Evolutionary conservation across 1,140 invertebrate species (phyloP).

Genomic region (Drosophila kikkawai): DNA sequence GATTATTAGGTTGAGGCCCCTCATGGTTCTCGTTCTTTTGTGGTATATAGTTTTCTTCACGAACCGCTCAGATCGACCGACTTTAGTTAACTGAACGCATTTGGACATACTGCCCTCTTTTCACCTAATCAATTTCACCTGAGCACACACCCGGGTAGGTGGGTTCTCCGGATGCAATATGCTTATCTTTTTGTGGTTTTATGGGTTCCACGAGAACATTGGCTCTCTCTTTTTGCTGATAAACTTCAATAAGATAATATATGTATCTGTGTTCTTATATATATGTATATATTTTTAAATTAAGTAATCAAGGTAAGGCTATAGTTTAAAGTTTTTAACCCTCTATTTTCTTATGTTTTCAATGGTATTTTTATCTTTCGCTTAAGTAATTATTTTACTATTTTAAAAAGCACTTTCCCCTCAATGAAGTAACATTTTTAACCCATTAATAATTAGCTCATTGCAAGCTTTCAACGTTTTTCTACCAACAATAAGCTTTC

Average conservation of each 20-base stretch:
- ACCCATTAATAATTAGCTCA: neutral
- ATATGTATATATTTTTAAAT: neutral
- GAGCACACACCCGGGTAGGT: neutral
- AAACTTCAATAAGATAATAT: conserved; percentile 60
- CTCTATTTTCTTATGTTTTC: neutral
- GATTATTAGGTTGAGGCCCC: conserved; percentile 1
- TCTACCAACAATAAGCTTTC: neutral
- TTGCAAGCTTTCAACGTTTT: neutral
- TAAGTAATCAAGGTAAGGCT: neutral
- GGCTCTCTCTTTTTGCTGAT: conserved; percentile 52
- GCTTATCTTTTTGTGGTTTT: conserved; percentile 51
- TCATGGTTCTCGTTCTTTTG: conserved; percentile 16
- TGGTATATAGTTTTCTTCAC: neutral
- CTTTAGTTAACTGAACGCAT: conserved; percentile 49
- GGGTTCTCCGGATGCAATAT: conserved; percentile 24
- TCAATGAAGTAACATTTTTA: neutral
- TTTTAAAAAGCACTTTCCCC: too few species aligned
- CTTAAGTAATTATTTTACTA: neutral
- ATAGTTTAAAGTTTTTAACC: neutral
- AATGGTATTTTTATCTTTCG: neutral
- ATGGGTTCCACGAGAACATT: conserved; percentile 24
- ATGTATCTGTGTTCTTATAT: neutral
- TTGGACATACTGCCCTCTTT: conserved; percentile 19
- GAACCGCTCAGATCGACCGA: conserved; percentile 27
- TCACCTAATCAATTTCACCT: conserved; percentile 51